Base-by-base conservation (phyloP, 2,113 vertebrate species). In the Numida meleagris region DNA sequence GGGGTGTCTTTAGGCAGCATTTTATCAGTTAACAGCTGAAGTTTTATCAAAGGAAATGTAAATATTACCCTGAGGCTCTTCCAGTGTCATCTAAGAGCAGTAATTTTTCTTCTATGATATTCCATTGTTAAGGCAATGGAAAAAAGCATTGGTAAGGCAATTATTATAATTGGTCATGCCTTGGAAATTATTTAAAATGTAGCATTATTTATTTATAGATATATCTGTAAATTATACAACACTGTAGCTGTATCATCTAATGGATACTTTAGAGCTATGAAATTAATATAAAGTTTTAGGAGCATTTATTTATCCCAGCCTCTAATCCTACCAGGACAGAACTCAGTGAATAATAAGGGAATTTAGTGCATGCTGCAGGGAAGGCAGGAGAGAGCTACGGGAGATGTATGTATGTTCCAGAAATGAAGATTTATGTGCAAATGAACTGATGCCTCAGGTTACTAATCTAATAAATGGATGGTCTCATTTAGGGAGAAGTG, bases 191-290 rank as follows among this genome's bases (percentile, higher is more conserved):
- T 81, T 93, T 86, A 86, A 88, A 90, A 88, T 40, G 40, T 25
- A 43, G 33, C 46, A 63, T 95, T 85, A 81, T 83, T 89, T 91
- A 72, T 95, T 95, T 74, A 91, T 48, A 58, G 61, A n/a, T 59
- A 23, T 13, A 77, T 62, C 76, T 48, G 51, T 92, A 85, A 46
- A 43, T 46, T 50, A 81, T 50, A 83, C 10, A 57, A 81, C 45
- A 43, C 55, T 65, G 65, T 51, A 78, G 61, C 46, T 90, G 61
- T 59, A 63, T 77, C 46, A 91, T 77, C 76, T 86, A 83, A 90
- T 88, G 51, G 83, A 81, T 66, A 65, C 29, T 94, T 94, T 63
- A 55, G 27, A 89, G 34, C 42, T 68, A 71, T 10, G 74, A 58
- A 90, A 89, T 91, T 29, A 78, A 86, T 86, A 48, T 24, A 24